These are phyloP conservation scores for Grammomys dolichurus DNA, from an alignment of 2,113 vertebrate genomes.

Conservation along the genomic window DNA sequence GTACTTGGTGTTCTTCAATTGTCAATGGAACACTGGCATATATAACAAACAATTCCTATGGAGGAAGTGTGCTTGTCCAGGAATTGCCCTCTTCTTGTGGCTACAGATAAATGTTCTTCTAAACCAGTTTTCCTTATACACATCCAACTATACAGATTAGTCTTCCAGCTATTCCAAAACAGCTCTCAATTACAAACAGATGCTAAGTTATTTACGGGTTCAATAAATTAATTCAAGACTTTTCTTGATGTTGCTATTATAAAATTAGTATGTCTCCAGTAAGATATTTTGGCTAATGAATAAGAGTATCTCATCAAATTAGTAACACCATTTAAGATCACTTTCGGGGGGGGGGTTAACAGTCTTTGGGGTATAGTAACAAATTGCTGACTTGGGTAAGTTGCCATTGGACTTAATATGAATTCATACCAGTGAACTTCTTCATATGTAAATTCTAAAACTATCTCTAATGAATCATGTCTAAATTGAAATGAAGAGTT, in stretches of 20 bases:
- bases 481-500: conserved; percentile 1
- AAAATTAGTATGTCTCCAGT: conserved; percentile 17
- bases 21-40: background rate
- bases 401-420: background rate
- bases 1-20: conserved; percentile 16
- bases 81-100: background rate
- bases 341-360: conserved; percentile 56
- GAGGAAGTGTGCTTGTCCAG: background rate
- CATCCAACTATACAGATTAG: background rate
- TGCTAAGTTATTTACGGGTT: background rate
- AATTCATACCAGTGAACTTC: conserved; percentile 32
- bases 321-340: conserved; percentile 69
- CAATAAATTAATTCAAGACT: conserved; percentile 17
- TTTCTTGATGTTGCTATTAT: conserved; percentile 16
- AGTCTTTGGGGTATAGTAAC: conserved; percentile 47
- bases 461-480: background rate
- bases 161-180: conserved; percentile 53
- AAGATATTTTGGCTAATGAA: conserved; percentile 62
- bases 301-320: conserved; percentile 71
- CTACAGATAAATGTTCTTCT: background rate
- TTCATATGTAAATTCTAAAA: background rate
- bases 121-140: background rate
- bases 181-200: conserved; percentile 40
- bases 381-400: conserved; percentile 46
- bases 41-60: conserved; percentile 15